Base-by-base conservation (phyloP, 2,797 vertebrate species). In the Malacoctenus gilli region DNA sequence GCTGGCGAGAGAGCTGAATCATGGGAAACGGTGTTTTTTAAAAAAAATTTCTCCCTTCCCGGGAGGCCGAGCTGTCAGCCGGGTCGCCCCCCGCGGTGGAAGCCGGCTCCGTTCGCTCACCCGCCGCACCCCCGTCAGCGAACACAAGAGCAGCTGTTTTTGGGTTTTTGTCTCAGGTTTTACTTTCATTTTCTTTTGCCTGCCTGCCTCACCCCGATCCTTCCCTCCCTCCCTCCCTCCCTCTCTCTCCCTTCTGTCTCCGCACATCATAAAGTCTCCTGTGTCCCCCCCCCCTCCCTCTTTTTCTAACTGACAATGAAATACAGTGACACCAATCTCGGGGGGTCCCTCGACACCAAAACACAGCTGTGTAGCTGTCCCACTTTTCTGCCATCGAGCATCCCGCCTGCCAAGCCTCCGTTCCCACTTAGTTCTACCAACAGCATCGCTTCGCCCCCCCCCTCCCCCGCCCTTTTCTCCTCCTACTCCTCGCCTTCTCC, bases 361-460 rank as follows among this genome's bases (percentile, higher is more conserved):
- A 80, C 90, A 88, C 90, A 92, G 89, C 89, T 92, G 90, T 91
- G 86, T 60, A 77, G 78, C 77, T 92, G 92, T 89, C 89, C 91
- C 89, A 92, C 86, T 91, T 93, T 91, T 64, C 84, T 79, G 73
- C 79, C 76, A 75, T 78, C 67, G 43, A 77, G 59, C 75, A 63
- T 52, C 83, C 66, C 31, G 79, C 60, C 84, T 76, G 85, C 84
- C 84, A 83, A 68, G 78, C 48, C 65, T 72, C 52, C 71, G 6
- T 28, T 56, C 76, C 68, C 74, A 82, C 76, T 79, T 82, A 86
- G 65, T 79, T 69, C 74, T 68, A 85, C 76, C 77, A 68, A 77
- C 72, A 57, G 72, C 58, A 34, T 42, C 39, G 44, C 68, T 74
- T 74, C 72, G 21, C 51, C 64, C 57, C 68, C 37, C 60, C 62